Evolutionary conservation across 2,888 invertebrate genomes (phyloP).

Genomic region (Cerastis leucographa): DNA sequence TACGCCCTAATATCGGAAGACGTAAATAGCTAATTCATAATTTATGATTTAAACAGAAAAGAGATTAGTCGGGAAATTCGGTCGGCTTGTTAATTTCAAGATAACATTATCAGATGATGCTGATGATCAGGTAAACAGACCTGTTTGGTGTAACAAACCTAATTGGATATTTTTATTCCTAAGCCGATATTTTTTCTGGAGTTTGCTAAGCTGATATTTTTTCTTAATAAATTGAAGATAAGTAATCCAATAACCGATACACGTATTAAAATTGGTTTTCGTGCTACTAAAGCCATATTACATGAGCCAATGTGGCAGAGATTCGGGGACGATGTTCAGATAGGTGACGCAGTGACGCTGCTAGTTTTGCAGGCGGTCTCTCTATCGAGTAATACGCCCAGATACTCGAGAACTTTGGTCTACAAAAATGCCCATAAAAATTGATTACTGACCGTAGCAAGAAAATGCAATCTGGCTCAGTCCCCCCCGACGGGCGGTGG

Average conservation of each 20-base stretch:
- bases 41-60: conserved; percentile 25
- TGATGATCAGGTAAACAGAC: neutral
- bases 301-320: neutral
- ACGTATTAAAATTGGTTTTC: neutral
- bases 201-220: neutral
- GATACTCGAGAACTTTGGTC: conserved; percentile 72
- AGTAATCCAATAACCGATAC: neutral
- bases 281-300: conserved; percentile 1
- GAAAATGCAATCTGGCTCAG: conserved; percentile 87
- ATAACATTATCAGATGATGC: neutral
- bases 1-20: conserved; percentile 20
- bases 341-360: conserved; percentile 6
- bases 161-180: neutral
- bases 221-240: neutral
- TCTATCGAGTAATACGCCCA: conserved; percentile 46
- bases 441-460: conserved; percentile 88
- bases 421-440: conserved; percentile 88
- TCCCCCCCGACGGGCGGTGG: conserved; percentile 65
- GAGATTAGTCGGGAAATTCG: neutral
- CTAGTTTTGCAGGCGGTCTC: conserved; percentile 2
- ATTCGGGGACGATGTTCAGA: conserved; percentile 15
- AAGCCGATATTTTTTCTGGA: neutral
- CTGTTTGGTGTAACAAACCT: neutral
- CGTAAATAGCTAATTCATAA: conserved; percentile 34
- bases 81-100: conserved; percentile 8